A percentile compares a stretch with the other conserved stretches of the same genome.
Evolutionary conservation across 2,113 vertebrate genomes (phyloP).

Genomic region (Campylomormyrus numenius): DNA sequence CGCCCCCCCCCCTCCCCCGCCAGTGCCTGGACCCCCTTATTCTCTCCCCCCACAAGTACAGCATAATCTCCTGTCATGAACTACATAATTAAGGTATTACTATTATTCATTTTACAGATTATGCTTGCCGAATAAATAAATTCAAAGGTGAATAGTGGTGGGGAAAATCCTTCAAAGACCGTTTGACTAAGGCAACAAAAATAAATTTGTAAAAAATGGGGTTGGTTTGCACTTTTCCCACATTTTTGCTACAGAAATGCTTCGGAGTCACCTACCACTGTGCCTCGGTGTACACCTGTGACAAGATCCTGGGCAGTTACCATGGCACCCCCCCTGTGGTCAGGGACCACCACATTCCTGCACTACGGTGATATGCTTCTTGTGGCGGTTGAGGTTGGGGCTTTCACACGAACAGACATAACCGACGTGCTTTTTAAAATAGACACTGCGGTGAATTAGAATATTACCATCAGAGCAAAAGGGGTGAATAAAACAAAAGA

Average conservation of each 20-base stretch:
- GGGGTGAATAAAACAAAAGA: background rate
- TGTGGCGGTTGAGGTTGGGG: background rate
- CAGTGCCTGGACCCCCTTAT: too few relatives aligned
- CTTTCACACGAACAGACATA: background rate
- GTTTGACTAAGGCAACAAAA: background rate
- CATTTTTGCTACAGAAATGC: background rate
- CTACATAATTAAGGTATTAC: background rate
- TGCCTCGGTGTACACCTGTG: background rate
- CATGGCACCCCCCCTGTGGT: background rate
- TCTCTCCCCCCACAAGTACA: too few relatives aligned
- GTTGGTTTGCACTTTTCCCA: background rate
- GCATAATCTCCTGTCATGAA: background rate
- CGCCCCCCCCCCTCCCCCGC: too few relatives aligned
- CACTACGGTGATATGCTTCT: background rate
- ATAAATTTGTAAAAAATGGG: background rate
- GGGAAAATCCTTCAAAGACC: background rate
- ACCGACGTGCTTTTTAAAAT: background rate
- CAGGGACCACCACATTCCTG: background rate
- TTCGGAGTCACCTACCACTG: background rate
- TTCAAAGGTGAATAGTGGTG: background rate
- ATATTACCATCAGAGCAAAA: background rate
- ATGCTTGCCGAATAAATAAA: background rate
- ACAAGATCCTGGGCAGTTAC: background rate
- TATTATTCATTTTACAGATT: background rate
- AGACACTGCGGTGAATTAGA: background rate